Conservation (phyloP, 2,888 invertebrate species). For the Cheilosia soror region DNA sequence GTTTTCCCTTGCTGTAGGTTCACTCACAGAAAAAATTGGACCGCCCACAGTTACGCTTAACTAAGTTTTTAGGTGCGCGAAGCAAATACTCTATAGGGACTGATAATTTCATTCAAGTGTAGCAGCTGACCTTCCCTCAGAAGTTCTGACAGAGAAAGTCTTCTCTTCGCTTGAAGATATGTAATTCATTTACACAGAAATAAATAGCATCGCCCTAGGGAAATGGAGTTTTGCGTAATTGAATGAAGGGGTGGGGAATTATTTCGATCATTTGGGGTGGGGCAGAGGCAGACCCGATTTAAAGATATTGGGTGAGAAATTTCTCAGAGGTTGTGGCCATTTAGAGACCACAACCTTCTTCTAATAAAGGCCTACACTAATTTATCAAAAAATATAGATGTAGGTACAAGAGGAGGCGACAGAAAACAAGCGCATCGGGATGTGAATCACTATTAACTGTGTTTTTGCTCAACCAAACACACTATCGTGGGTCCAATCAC, state of each 20-base stretch:
- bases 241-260: not conserved
- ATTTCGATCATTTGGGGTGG: no score
- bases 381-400: no score
- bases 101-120: conserved; percentile 33
- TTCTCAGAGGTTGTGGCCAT: no score
- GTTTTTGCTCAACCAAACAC: no score
- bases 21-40: conserved; percentile 1
- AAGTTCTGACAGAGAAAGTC: conserved; percentile 6
- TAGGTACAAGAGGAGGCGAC: no score
- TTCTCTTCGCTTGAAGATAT: conserved; percentile 26
- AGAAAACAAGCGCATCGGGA: no score
- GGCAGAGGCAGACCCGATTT: no score
- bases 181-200: conserved; percentile 34
- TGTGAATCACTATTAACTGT: no score
- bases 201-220: conserved; percentile 9
- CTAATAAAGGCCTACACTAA: no score
- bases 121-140: conserved; percentile 23
- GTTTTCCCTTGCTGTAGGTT: not conserved
- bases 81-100: conserved; percentile 8
- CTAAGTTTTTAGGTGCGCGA: not conserved
- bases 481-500: no score
- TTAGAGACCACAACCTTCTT: no score
- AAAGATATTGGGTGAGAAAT: no score
- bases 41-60: not conserved
- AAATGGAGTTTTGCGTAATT: not conserved